Percentiles rank a stretch among this genome's conserved stretches.
Conservation (phyloP, 1,140 invertebrate species). For the Lysiphlebus fabarum region DNA sequence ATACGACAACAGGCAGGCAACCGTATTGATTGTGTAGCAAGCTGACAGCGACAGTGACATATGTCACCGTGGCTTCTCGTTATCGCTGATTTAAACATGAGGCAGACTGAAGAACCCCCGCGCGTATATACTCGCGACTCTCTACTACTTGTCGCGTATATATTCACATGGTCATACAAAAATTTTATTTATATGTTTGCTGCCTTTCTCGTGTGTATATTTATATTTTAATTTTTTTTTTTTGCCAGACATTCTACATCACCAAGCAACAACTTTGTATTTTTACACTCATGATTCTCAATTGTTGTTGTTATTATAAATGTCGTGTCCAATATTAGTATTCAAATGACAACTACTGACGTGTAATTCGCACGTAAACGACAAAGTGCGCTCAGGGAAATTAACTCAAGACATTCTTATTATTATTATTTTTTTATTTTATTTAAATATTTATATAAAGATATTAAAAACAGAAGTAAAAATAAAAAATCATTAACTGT, state of each 20-base stretch:
- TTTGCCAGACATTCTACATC: no score
- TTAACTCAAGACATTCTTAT: no score
- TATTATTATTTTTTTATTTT: no score
- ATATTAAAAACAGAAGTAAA: no score
- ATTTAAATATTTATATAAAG: no score
- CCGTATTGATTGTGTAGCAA: conserved; percentile 52
- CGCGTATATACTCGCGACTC: conserved; percentile 28
- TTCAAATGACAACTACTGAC: conserved; percentile 23
- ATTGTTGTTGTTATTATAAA: conserved; percentile 27
- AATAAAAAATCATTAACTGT: no score
- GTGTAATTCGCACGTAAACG: conserved; percentile 11
- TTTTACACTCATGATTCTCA: conserved; percentile 18
- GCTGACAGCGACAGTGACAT: conserved; percentile 57
- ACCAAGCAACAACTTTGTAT: conserved; percentile 27
- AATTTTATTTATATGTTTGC: no score
- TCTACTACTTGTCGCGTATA: not conserved
- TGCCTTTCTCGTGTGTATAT: no score
- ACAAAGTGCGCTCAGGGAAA: not conserved
- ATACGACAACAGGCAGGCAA: conserved; percentile 29
- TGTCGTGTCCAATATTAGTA: conserved; percentile 24
- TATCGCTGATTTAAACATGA: conserved; percentile 59
- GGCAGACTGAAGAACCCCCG: conserved; percentile 44
- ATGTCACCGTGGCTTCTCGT: conserved; percentile 56
- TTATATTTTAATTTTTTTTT: no score
- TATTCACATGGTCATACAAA: conserved; percentile 6